These are phyloP conservation scores for Mustelus asterias DNA, from an alignment of 2,113 vertebrate species.

Conservation along the genomic window DNA sequence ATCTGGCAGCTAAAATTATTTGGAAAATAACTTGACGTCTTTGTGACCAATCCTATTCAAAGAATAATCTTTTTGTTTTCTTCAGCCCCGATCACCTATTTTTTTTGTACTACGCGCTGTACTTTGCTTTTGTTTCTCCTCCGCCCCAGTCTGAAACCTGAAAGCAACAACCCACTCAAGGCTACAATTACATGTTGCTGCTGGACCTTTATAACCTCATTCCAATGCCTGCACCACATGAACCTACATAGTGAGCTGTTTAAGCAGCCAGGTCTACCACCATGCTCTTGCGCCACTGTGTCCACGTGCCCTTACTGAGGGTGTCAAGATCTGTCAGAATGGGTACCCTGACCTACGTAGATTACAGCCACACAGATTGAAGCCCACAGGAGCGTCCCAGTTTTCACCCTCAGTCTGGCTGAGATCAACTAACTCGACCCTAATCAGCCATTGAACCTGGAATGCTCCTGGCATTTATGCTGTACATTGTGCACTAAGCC, in stretches of 20 bases:
- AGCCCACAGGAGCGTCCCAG: background rate
- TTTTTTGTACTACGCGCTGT: background rate
- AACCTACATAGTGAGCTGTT: background rate
- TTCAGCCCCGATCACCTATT: background rate
- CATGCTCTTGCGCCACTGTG: background rate
- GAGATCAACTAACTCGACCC: background rate
- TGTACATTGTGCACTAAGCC: background rate
- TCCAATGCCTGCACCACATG: background rate
- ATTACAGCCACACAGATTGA: no score
- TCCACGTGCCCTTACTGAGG: background rate
- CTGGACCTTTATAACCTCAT: background rate
- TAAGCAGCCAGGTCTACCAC: background rate
- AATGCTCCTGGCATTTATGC: background rate
- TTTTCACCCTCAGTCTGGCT: background rate
- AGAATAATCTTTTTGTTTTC: background rate
- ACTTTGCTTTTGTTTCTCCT: background rate
- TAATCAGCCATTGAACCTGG: background rate
- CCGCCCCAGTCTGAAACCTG: background rate
- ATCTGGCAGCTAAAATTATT: conserved; percentile 1
- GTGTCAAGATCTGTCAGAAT: background rate
- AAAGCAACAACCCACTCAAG: background rate
- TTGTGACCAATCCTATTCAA: conserved; percentile 25
- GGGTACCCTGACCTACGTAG: background rate
- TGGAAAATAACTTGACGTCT: background rate
- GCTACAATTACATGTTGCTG: background rate